Base-by-base conservation (phyloP, 2,797 vertebrate genomes). In the Garrulus glandarius region DNA sequence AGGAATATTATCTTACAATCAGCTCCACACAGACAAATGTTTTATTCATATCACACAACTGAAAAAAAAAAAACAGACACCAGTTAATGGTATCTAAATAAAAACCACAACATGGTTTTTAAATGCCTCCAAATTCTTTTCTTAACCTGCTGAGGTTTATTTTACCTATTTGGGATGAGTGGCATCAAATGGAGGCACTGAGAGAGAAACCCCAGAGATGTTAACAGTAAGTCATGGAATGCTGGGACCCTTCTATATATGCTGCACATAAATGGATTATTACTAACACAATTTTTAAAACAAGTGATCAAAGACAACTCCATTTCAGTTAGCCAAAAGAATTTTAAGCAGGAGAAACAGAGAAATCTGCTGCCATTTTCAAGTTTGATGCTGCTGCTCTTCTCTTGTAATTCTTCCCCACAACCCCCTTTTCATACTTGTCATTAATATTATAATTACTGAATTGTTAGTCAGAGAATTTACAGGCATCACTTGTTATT, bases 381-480 rank as follows among this genome's bases (percentile, higher is more conserved):
- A 91, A 87, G 52, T 84, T 3, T 85, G 76, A 89, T 60, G 64
- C 43, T 44, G 37, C 55, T 79, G 63, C 13, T 83, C 71, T 95
- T 94, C 65, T 91, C 86, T 91, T 85, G 60, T 84, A 87, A 86
- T 79, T 84, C 79, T 61, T 78, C 20, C 34, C 10, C 32, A 32
- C 26, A 24, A 34, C 37, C 27, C 68, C 80, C 69, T 86, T 30
- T 92, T 56, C 27, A 47, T 44, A 68, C n/a, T 82, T 59, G n/a
- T 60, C 91, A 90, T 95, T 87, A 93, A 89, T 85, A 92, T 15
- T 4, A 3, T 83, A 93, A 97, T 90, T 89, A 78, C 55, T 49
- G 56, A 90, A 86, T 84, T 93, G 92, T 80, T 87, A 94, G 64
- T 65, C 63, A 93, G 92, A 84, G 71, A 95, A 94, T 91, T 96